These are phyloP conservation scores for Thera britannica DNA, from an alignment of 2,888 invertebrate species.

Conservation along the genomic window DNA sequence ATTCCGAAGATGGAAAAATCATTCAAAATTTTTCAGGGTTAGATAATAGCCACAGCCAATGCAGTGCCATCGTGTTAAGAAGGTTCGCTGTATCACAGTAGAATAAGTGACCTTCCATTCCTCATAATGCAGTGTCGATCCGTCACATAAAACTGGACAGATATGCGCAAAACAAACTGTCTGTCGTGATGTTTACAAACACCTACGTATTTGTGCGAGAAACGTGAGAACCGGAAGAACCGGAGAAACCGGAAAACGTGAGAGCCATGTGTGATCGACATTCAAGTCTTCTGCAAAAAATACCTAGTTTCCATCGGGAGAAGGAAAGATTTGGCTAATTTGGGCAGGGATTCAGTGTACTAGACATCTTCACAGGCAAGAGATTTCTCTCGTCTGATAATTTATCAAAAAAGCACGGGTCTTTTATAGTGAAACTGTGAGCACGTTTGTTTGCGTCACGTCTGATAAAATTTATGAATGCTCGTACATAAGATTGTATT, in stretches of 20 bases:
- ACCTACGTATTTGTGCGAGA: not conserved
- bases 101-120: not conserved
- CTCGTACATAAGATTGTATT: conserved; percentile 22
- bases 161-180: conserved; percentile 10
- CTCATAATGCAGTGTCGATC: not conserved
- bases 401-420: conserved; percentile 1
- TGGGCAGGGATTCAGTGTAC: conserved; percentile 27
- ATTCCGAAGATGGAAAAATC: too few relatives aligned
- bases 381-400: conserved; percentile 22
- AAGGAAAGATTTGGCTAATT: conserved; percentile 10
- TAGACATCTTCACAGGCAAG: conserved; percentile 19
- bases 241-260: not conserved
- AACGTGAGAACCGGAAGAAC: too few relatives aligned
- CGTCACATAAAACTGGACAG: not conserved
- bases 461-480: conserved; percentile 35
- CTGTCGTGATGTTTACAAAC: not conserved
- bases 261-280: not conserved
- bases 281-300: not conserved
- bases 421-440: conserved; percentile 26
- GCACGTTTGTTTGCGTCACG: conserved; percentile 38
- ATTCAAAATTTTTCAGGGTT: too few relatives aligned
- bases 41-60: too few relatives aligned
- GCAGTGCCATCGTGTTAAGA: too few relatives aligned
- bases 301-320: not conserved
- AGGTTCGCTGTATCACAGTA: not conserved